Base-by-base conservation (phyloP, 37 sponge, comb jelly and placozoan species). In the Ianthella basta region DNA sequence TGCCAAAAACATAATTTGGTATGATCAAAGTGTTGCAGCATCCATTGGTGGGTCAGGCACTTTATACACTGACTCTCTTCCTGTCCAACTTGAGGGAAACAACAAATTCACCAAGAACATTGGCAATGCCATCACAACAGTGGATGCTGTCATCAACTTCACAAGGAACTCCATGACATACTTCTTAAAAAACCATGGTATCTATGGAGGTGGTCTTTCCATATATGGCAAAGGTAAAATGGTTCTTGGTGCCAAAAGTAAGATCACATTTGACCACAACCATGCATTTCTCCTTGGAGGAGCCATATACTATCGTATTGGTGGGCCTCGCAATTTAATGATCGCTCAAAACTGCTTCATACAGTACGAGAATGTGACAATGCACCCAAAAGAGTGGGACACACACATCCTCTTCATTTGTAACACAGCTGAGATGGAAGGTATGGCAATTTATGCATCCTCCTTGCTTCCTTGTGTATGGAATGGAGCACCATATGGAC, bases 311-410 rank as follows among this genome's bases (percentile, higher is more conserved):
- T 35, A 69, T 35, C 34, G 8, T 4, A 30, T 69, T n/a, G 34
- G 19, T 1, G 70, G 70, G 34, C 70, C 70, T 30, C 27, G 70
- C 18, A 69, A 69, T 6, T 35, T 69, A 30, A 69, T 69, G 70
- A 35, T 30, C 33, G 6, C 35, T 35, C 70, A 69, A 6, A 30
- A 30, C 18, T 69, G 70, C 70, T 69, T 69, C 34, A 32, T 69
- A 32, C 70, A 69, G 70, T 69, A 69, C 27, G 70, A 69, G 34
- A 69, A 30, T 69, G 1, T 18, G 15, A 69, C 70, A 35, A 30
- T 30, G 27, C 35, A n/a, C 34, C 70, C 70, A 69, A 30, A n/a
- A 18, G 32, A 69, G 6, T 69, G 70, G 70, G 34, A 69, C 70
- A 30, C 70, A 6, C 1, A 18, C 1, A 1, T 69, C 35, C 29